Base-by-base conservation (phyloP, 2,797 vertebrate species). In the Gymnodraco acuticeps region DNA sequence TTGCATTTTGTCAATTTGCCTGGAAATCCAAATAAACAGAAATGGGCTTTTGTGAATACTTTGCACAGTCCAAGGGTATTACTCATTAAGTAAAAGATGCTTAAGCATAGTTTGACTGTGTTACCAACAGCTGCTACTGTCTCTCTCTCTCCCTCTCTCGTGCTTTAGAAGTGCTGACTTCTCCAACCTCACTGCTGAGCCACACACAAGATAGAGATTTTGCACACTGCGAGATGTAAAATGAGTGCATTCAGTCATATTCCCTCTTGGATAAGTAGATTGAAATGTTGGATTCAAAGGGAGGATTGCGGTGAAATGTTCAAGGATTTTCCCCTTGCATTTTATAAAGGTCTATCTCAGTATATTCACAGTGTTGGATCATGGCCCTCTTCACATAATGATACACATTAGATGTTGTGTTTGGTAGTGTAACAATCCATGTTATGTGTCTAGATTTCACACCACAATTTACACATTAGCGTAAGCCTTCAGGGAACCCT, bases 181-280 rank as follows among this genome's bases (percentile, higher is more conserved):
- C 23, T 33, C 27, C 15, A 64, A 31, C 9, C 51, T 73, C 66
- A 83, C 54, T 84, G 83, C 90, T 91, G 89, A 89, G 85, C 85
- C 84, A 83, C 83, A 83, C 83, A 91, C 86, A 83, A 88, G 84
- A 86, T 68, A 67, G 84, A 67, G 86, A 91, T 88, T 89, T 89
- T 79, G 48, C 79, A 88, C 80, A 81, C 72, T 62, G 73, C 70
- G 74, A 88, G 80, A 89, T 81, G 85, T 88, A 67, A 86, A 86
- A 87, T 87, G 86, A 93, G 84, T 81, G 73, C 70, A 69, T 81
- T 88, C 79, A 81, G 52, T 89, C 74, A 89, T 59, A 82, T 67
- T 68, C 70, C 77, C 63, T 51, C 33, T 55, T 79, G 76, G 80
- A 80, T 85, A 83, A 78, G 74, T 64, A 81, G 77, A 87, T 78